Percentiles rank a stretch among this genome's conserved stretches.
Evolutionary conservation across 2,888 invertebrate genomes (phyloP).

Genomic region (Acleris emargana): DNA sequence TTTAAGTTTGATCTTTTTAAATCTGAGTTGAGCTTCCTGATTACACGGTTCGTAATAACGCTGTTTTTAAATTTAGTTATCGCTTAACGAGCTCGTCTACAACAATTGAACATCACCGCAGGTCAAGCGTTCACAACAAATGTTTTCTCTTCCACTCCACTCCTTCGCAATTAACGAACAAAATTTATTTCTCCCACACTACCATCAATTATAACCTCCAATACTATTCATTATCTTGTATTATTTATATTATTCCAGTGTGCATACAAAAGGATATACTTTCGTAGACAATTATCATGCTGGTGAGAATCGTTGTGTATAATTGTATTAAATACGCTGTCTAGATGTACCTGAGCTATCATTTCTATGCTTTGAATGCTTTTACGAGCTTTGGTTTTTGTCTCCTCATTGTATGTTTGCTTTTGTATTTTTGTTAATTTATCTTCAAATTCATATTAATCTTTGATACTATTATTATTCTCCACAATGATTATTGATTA

Average conservation of each 20-base stretch:
- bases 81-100: background rate
- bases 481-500: too few relatives aligned
- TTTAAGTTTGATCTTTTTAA: too few relatives aligned
- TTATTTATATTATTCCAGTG: constrained; percentile 32
- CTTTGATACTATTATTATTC: background rate
- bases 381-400: constrained; percentile 1
- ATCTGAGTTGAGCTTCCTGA: too few relatives aligned
- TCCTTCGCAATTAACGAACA: constrained; percentile 23
- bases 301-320: constrained; percentile 28
- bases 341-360: background rate
- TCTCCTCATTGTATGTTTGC: background rate
- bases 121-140: constrained; percentile 22
- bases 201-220: constrained; percentile 54
- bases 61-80: background rate
- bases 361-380: background rate
- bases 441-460: background rate
- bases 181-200: constrained; percentile 40
- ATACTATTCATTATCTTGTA: constrained; percentile 49
- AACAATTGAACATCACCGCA: background rate
- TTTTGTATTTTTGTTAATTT: too few relatives aligned
- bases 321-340: constrained; percentile 15
- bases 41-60: too few relatives aligned
- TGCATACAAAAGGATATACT: constrained; percentile 24
- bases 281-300: constrained; percentile 30
- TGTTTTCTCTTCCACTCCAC: constrained; percentile 25